Evolutionary conservation across 2,797 vertebrate genomes (phyloP).

Genomic region (Lacerta agilis): DNA sequence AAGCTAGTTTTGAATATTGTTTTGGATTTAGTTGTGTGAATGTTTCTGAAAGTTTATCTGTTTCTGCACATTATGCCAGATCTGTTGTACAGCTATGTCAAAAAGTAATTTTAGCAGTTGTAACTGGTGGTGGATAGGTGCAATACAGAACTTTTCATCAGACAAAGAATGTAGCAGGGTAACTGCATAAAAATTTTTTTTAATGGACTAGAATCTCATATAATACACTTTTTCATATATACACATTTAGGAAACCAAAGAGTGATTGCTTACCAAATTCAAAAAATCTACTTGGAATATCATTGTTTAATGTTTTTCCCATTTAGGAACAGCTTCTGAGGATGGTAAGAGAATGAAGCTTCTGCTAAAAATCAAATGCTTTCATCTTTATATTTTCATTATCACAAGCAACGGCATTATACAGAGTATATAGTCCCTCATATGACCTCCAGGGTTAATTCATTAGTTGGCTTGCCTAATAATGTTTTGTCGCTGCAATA

Average conservation of each 20-base stretch:
- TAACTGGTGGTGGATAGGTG: not conserved
- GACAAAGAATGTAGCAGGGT: not conserved
- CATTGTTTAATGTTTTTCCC: slow-evolving; percentile 79
- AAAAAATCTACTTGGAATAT: slow-evolving; percentile 74
- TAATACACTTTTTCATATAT: slow-evolving; percentile 20
- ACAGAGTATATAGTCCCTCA: slow-evolving; percentile 60
- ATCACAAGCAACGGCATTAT: slow-evolving; percentile 49
- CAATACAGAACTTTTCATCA: not conserved
- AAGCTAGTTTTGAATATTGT: not conserved
- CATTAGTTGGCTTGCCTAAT: slow-evolving; percentile 56
- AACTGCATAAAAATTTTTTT: not conserved
- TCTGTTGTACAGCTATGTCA: not conserved
- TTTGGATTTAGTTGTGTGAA: slow-evolving; percentile 1
- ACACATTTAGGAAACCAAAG: slow-evolving; percentile 7
- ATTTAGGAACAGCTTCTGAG: slow-evolving; percentile 87
- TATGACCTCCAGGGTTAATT: slow-evolving; percentile 46
- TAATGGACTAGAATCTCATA: not conserved
- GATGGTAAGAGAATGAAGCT: slow-evolving; percentile 85
- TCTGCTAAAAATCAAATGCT: slow-evolving; percentile 69
- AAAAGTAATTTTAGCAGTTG: not conserved
- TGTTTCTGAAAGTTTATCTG: not conserved
- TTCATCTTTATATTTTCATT: slow-evolving; percentile 70
- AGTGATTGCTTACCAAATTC: slow-evolving; percentile 34
- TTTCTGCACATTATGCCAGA: slow-evolving; percentile 2
- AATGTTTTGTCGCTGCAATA: slow-evolving; percentile 52